A percentile compares a stretch with the other conserved stretches of the same genome.
Evolutionary conservation across 2,888 invertebrate genomes (phyloP).

Genomic region (Heliconius ismenius): DNA sequence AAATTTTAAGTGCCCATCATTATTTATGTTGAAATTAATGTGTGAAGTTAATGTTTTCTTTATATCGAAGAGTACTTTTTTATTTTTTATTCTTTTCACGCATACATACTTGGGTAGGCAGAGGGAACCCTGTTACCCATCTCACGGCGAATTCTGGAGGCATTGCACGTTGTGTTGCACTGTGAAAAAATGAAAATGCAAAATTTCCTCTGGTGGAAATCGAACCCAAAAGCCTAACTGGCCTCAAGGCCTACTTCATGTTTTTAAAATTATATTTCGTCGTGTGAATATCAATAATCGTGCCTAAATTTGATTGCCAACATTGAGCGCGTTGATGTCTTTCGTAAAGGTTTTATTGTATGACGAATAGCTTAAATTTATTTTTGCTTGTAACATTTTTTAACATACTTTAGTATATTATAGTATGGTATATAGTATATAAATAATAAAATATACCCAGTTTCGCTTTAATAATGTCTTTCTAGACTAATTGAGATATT

Average conservation of each 20-base stretch:
- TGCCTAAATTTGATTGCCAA: neutral
- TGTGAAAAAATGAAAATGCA: no score
- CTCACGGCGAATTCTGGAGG: no score
- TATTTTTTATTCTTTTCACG: no score
- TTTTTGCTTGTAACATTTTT: neutral
- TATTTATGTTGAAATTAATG: neutral
- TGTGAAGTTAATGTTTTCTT: neutral
- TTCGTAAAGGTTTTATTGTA: conserved; percentile 28
- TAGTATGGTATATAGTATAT: no score
- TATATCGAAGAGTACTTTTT: no score
- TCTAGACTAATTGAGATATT: neutral
- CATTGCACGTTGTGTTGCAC: no score
- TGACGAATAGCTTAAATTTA: neutral
- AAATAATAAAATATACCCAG: neutral
- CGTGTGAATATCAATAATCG: neutral
- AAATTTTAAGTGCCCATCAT: neutral
- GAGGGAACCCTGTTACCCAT: no score
- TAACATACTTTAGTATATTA: neutral
- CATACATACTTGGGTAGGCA: no score
- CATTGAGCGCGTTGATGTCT: conserved; percentile 43
- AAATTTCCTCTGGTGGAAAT: no score
- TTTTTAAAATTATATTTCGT: neutral
- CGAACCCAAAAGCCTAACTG: no score
- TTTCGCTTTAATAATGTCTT: neutral
- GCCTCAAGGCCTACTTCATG: neutral